These are phyloP conservation scores for Blastobasis adustella DNA, from an alignment of 2,888 invertebrate genomes.

Conservation along the genomic window DNA sequence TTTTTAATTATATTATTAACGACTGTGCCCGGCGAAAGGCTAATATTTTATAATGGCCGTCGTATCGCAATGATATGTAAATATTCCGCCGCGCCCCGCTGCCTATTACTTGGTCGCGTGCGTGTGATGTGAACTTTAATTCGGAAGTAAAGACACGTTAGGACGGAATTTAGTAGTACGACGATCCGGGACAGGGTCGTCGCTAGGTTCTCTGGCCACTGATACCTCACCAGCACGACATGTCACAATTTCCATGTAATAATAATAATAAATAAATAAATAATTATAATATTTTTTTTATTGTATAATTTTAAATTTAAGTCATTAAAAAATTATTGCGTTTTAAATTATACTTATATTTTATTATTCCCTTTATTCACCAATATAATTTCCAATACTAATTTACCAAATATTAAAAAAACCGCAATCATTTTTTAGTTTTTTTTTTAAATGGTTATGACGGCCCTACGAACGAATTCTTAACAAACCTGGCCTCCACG, in stretches of 20 bases:
- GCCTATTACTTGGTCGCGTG: constrained; percentile 62
- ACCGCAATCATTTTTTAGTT: no score
- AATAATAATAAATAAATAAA: no score
- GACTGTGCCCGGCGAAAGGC: constrained; percentile 62
- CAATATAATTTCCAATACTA: no score
- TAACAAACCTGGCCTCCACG: constrained; percentile 23
- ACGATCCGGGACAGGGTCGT: constrained; percentile 11
- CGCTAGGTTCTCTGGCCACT: no score
- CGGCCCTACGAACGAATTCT: constrained; percentile 47
- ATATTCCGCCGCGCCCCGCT: constrained; percentile 61
- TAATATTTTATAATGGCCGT: constrained; percentile 69
- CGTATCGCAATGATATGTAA: constrained; percentile 74
- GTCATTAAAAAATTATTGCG: no score
- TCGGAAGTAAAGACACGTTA: constrained; percentile 64
- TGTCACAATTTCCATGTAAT: no score
- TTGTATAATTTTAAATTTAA: no score
- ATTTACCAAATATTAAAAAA: no score
- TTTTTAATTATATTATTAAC: constrained; percentile 73
- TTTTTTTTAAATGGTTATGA: constrained; percentile 26
- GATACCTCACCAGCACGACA: no score
- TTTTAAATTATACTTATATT: no score
- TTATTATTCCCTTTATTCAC: no score
- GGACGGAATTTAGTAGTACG: constrained; percentile 53
- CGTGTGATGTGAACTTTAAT: constrained; percentile 58
- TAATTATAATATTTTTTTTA: no score